Evolutionary conservation across 2,888 invertebrate species (phyloP).

Genomic region (Drosophila siamana): DNA sequence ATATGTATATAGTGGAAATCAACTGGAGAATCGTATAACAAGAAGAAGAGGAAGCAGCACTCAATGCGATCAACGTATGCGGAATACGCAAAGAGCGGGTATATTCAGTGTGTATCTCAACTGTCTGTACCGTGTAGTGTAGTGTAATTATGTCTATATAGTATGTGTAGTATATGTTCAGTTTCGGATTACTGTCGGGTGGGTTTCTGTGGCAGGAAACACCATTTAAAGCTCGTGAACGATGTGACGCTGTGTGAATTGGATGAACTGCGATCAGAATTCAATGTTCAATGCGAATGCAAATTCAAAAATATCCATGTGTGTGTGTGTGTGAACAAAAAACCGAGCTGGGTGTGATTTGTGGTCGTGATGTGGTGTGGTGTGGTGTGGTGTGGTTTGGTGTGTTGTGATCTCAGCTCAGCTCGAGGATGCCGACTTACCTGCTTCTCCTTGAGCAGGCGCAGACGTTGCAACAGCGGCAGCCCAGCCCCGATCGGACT

Average conservation of each 20-base stretch:
- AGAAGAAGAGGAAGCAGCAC: slow-evolving; percentile 44
- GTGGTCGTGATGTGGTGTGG: background rate
- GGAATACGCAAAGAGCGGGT: slow-evolving; percentile 42
- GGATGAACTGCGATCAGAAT: slow-evolving; percentile 17
- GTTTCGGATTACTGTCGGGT: slow-evolving; percentile 12
- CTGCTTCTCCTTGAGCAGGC: slow-evolving; percentile 94
- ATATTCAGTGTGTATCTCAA: slow-evolving; percentile 5
- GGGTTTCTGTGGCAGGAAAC: slow-evolving; percentile 35
- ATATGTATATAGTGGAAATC: background rate
- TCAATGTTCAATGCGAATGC: slow-evolving; percentile 18
- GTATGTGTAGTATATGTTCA: slow-evolving; percentile 1
- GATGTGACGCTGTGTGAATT: slow-evolving; percentile 20
- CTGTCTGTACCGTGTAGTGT: too few relatives aligned
- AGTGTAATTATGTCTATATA: too few relatives aligned
- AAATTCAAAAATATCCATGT: slow-evolving; percentile 41
- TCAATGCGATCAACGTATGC: slow-evolving; percentile 39
- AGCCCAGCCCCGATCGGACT: slow-evolving; percentile 94
- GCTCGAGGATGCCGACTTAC: slow-evolving; percentile 85
- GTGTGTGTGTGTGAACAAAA: slow-evolving; percentile 9
- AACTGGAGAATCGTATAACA: slow-evolving; percentile 19
- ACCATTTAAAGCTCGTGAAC: slow-evolving; percentile 63
- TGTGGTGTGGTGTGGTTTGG: background rate
- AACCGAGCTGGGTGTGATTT: slow-evolving; percentile 24
- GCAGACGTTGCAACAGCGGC: slow-evolving; percentile 91
- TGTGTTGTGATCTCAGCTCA: slow-evolving; percentile 27